These are phyloP conservation scores for Crossaster papposus DNA, from an alignment of 53 echinoderm and acorn worm genomes.

Conservation along the genomic window DNA sequence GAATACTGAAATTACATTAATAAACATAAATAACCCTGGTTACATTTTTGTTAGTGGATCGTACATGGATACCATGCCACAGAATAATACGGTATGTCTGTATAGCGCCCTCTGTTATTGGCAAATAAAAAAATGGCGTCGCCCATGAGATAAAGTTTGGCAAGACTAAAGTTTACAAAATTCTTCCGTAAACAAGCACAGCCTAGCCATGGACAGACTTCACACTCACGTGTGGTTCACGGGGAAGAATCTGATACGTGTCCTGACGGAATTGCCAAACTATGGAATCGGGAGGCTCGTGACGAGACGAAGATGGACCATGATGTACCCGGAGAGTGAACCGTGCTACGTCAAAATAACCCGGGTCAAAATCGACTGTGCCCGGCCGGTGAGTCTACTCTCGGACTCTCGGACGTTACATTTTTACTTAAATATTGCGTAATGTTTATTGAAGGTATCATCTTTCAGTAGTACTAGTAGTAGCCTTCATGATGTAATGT, in stretches of 20 bases:
- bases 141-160: neutral
- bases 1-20: no score
- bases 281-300: constrained; percentile 92
- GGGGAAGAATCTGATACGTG: constrained; percentile 79
- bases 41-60: no score
- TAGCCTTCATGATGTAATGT: no score
- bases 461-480: no score
- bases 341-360: constrained; percentile 89
- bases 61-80: no score
- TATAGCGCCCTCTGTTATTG: constrained; percentile 16
- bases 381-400: constrained; percentile 58
- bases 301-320: constrained; percentile 78
- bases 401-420: no score
- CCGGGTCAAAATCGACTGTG: constrained; percentile 83
- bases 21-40: no score
- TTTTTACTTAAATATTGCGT: no score
- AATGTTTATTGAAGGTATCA: no score
- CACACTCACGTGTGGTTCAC: constrained; percentile 81
- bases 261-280: constrained; percentile 79
- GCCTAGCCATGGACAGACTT: constrained; percentile 6
- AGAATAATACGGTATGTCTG: neutral
- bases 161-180: no score
- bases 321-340: constrained; percentile 65
- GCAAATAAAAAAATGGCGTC: constrained; percentile 31
- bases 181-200: no score